Evolutionary conservation across 2,113 vertebrate species (phyloP), one percentile per base, ranked within the genome.

Genomic region (Hipposideros armiger): DNA sequence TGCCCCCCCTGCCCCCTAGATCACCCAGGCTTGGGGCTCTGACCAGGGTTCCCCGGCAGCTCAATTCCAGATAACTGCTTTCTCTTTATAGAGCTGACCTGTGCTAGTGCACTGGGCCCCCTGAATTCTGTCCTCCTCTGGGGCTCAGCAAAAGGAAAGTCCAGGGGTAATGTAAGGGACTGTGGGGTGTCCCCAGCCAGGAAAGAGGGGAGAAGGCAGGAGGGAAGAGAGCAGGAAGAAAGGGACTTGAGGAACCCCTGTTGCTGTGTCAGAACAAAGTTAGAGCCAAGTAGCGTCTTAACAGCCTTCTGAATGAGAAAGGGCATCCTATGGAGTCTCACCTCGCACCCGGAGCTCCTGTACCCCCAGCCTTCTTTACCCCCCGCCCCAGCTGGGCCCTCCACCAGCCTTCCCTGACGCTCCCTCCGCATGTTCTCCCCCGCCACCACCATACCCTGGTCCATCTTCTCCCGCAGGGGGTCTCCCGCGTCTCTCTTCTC

Each of bases 201-300:
- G 40, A 66, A 50, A 8, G 42, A 86, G n/a, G 64, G 81, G 52
- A 40, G 19, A 52, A 19, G n/a, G 67, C 26, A 36, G 78, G 74
- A 74, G 54, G 62, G 32, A 73, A 45, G 40, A 28, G 82, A 91
- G 90, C 50, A 5, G 40, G 19, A 10, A 77, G 76, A 72, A 78
- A 30, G n/a, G 78, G 56, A 20, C 60, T 19, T 28, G 42, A 62
- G 81, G 85, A 69, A 70, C 26, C 30, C 82, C 78, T 47, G n/a
- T 56, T 66, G 52, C 13, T 36, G 84, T 52, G 66, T 92, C 72
- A 70, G 72, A 78, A 89, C 56, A 97, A 94, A 97, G 95, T 95
- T 95, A 45, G 58, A 76, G 69, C 88, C 56, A 58, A 87, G 76
- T 14, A 91, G 72, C 92, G 70, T 94, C 47, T 74, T n/a, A 36